Evolutionary conservation across 2,888 invertebrate species (phyloP), one percentile per base, ranked within the genome.

Genomic region (Gryllus longicercus): DNA sequence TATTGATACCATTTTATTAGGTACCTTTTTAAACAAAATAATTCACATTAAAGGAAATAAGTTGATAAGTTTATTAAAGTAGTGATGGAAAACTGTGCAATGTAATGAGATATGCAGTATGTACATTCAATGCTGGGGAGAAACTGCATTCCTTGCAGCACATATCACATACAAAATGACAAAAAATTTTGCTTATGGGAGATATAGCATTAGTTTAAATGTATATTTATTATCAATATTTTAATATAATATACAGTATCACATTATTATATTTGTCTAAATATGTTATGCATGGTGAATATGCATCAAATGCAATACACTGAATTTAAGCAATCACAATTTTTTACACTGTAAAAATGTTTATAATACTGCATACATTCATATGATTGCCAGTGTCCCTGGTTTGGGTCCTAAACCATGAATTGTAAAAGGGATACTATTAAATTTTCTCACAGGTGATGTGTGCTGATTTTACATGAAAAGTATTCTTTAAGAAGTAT

Each of bases 51-150:
- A 38, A 38, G 38, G 8, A 38, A 38, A 38, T 8, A 38, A 38
- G 38, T 38, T 38, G 4, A 38, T 38, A 38, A 38, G 38, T 38
- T 8, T 38, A 38, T 38, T 38, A 4, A 38, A 38, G 38, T 38
- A 38, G 38, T 38, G 38, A 38, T 8, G 8, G 38, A 38, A 63
- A 63, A 63, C 14, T 18, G 63, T 63, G 63, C 63, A 14, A 63
- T 63, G n/a, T n/a, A 63, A 63, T 63, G 63, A 63, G 16, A 16
- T 63, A 63, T 63, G 38, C 38, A 63, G 14, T 63, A 63, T 14
- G n/a, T 63, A 63, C 63, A 63, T 63, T 63, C n/a, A 63, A 63
- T 63, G 63, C 63, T 18, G 63, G n/a, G 63, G 63, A 63, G 63
- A 63, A 63, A 63, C 63, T 18, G 63, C 14, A 16, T n/a, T 63